Conservation (phyloP, 2,113 vertebrate species). For the Labeo catla region DNA sequence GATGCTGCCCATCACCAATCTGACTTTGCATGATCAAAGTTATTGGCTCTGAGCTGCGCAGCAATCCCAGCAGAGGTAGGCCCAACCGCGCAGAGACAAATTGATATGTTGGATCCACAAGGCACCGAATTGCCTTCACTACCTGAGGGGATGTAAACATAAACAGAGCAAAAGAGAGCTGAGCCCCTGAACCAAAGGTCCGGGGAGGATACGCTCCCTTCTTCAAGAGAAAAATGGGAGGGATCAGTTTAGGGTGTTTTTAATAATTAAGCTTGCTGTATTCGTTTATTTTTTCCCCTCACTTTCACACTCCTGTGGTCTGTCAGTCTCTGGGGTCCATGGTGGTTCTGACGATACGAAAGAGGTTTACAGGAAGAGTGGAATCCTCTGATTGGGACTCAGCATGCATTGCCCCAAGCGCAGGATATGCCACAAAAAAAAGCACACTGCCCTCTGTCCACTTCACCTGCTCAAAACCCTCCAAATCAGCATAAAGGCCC, state of each 20-base stretch:
- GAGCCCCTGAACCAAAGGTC: constrained; percentile 53
- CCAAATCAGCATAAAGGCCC: constrained; percentile 68
- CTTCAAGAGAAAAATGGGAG: constrained; percentile 52
- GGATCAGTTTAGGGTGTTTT: constrained; percentile 70
- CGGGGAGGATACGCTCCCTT: constrained; percentile 67
- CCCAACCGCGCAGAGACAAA: neutral
- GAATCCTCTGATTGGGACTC: constrained; percentile 55
- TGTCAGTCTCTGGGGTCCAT: constrained; percentile 64
- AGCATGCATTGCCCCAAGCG: constrained; percentile 70
- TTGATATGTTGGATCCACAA: constrained; percentile 24
- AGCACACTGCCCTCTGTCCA: constrained; percentile 72
- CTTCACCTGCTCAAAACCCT: constrained; percentile 65
- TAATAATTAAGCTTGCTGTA: constrained; percentile 73
- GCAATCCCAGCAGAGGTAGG: constrained; percentile 37
- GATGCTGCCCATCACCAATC: constrained; percentile 36
- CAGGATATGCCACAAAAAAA: constrained; percentile 62
- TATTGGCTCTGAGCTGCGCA: constrained; percentile 38
- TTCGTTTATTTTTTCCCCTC: constrained; percentile 71
- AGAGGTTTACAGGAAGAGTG: constrained; percentile 43
- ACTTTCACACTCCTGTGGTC: constrained; percentile 71
- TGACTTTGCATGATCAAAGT: constrained; percentile 40
- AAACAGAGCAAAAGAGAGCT: constrained; percentile 57
- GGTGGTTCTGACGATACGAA: constrained; percentile 54
- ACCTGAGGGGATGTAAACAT: constrained; percentile 61
- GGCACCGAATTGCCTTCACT: constrained; percentile 12